Evolutionary conservation across 1,140 invertebrate species (phyloP), one percentile per base, ranked within the genome.

Genomic region (Rhagoletis zephyria): DNA sequence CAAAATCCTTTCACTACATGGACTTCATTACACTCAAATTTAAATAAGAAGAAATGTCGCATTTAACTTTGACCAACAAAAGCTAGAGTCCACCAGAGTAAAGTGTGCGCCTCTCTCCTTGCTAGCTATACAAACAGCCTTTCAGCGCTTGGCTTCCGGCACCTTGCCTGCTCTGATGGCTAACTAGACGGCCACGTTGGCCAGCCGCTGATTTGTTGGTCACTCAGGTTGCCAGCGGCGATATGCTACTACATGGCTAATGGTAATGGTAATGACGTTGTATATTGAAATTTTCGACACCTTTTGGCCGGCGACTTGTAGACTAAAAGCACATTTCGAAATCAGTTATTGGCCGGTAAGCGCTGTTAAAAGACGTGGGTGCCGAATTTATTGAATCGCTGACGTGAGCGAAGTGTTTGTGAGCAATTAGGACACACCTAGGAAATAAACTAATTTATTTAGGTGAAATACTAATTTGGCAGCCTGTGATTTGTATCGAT

Each of bases 311-410:
- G 48, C 74, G 42, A 81, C 19, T 81, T 30, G 48, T 51, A 51
- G 74, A 6, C 48, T 16, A 5, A 7, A 60, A 85, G 90, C n/a
- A 56, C 64, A 42, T 74, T 70, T 87, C n/a, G 48, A 59, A 81
- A 81, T 81, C 89, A 91, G 90, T 91, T 91, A 89, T 88, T 90
- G 90, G 91, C 89, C 89, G 90, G 88, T 89, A 88, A 89, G 90
- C 89, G 89, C 89, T 89, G 88, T 89, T 87, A 89, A 60, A 89
- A 90, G 90, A 91, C 91, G 91, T 89, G 48, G 16, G 42, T 67
- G 19, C 16, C 0, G 64, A 67, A 19, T 30, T 30, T 3, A 40
- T 10, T 30, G 9, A 67, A 67, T 7, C 4, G 0, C 64, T 4
- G 4, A 5, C 4, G 64, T 19, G 30, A 30, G n/a, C 40, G 64